phyloP scores from a whole-genome alignment of 2,113 vertebrate genomes.

The Poeciliopsis retropinna region DNA sequence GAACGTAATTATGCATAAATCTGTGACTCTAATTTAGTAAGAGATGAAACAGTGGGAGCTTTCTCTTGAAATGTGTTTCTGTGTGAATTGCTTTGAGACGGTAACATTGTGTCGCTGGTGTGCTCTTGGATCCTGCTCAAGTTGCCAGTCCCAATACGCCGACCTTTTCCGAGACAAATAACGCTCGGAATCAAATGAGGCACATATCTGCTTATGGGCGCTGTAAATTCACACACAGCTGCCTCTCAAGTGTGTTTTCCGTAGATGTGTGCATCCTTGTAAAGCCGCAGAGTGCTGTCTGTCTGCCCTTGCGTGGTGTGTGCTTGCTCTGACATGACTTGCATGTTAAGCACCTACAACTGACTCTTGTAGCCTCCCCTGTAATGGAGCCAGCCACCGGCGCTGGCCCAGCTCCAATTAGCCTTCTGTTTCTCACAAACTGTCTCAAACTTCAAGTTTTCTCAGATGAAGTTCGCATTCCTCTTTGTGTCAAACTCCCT shows the following conservation, averaged over 20 bases:
- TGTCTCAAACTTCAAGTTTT: conserved; percentile 39
- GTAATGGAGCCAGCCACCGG: conserved; percentile 59
- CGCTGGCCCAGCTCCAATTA: conserved; percentile 68
- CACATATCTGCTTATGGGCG: neutral
- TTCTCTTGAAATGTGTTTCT: conserved; percentile 19
- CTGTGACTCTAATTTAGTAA: conserved; percentile 32
- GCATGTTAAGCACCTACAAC: conserved; percentile 74
- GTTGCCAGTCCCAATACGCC: neutral
- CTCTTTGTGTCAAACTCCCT: neutral
- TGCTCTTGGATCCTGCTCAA: conserved; percentile 16
- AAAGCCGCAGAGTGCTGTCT: conserved; percentile 24
- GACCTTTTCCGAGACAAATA: conserved; percentile 4
- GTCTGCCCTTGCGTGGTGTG: conserved; percentile 54
- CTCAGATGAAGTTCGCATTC: conserved; percentile 2
- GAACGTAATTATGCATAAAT: conserved; percentile 22
- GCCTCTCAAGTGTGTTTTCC: conserved; percentile 11
- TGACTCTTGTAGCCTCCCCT: conserved; percentile 60
- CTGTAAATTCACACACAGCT: neutral
- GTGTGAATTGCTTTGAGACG: conserved; percentile 11
- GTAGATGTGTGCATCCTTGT: conserved; percentile 23
- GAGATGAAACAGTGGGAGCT: conserved; percentile 18
- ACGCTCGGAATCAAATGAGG: neutral
- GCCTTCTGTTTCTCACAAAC: conserved; percentile 54
- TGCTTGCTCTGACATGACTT: conserved; percentile 60
- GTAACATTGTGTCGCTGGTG: neutral